Evolutionary conservation across 2,797 vertebrate genomes (phyloP).

Genomic region (Centropyge bicolor): DNA sequence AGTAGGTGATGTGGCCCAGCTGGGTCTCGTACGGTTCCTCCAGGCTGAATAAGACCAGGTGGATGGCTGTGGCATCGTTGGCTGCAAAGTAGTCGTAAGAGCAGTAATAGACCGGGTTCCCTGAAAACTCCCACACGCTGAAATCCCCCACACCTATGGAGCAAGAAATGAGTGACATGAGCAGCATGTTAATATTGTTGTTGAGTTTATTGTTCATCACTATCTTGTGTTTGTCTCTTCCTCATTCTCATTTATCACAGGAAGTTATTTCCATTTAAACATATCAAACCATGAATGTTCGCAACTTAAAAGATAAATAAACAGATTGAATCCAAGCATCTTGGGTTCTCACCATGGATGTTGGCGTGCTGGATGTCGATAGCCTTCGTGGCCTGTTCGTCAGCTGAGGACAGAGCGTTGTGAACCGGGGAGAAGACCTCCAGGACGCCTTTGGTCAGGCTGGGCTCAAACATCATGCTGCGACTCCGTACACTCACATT

Average conservation of each 20-base stretch:
- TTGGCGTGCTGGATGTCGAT: constrained; percentile 95
- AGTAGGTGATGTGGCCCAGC: constrained; percentile 96
- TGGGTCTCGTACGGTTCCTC: constrained; percentile 98
- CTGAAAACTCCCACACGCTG: constrained; percentile 98
- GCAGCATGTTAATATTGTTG: not conserved
- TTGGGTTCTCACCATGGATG: constrained; percentile 89
- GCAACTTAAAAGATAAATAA: not conserved
- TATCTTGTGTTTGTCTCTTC: not conserved
- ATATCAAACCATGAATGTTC: not conserved
- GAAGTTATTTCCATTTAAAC: too few relatives aligned
- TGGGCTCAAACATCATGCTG: constrained; percentile 99
- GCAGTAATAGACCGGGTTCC: constrained; percentile 96
- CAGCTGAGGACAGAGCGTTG: constrained; percentile 86
- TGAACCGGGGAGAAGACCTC: constrained; percentile 95
- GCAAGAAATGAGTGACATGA: not conserved
- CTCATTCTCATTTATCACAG: not conserved
- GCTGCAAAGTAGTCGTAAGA: constrained; percentile 97
- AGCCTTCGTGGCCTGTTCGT: constrained; percentile 95
- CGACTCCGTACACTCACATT: constrained; percentile 97
- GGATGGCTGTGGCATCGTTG: constrained; percentile 92
- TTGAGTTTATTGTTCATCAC: not conserved
- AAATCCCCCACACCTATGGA: constrained; percentile 94
- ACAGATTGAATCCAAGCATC: accelerated
- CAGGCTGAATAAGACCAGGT: constrained; percentile 94
- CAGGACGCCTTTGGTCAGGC: constrained; percentile 95